These are phyloP conservation scores for Meghimatium bilineatum DNA, from an alignment of 2,888 invertebrate species.

Conservation along the genomic window DNA sequence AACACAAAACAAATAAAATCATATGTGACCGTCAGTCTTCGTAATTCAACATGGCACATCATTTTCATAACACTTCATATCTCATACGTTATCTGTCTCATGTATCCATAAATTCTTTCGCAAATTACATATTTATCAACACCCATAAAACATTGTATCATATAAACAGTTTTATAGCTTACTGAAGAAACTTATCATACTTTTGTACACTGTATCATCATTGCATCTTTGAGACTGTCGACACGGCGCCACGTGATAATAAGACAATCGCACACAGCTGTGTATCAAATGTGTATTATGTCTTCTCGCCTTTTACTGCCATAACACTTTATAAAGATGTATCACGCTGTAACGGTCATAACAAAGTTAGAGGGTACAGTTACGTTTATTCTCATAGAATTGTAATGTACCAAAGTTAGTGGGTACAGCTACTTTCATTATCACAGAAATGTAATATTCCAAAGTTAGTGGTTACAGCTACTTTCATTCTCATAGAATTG, in stretches of 20 bases:
- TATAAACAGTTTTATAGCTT: neutral
- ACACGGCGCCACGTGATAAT: slow-evolving; percentile 4
- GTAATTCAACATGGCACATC: too few relatives aligned
- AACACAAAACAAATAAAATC: too few relatives aligned
- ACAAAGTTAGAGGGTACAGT: neutral
- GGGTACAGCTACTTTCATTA: too few relatives aligned
- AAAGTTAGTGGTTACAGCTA: too few relatives aligned
- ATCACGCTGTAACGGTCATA: neutral
- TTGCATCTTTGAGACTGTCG: neutral
- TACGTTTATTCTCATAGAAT: too few relatives aligned
- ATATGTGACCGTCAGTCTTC: too few relatives aligned
- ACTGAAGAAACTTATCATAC: neutral
- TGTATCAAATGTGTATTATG: neutral
- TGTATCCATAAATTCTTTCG: too few relatives aligned
- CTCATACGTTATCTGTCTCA: too few relatives aligned
- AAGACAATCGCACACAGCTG: neutral
- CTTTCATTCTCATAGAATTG: too few relatives aligned
- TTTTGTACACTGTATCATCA: neutral
- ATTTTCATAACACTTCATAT: too few relatives aligned
- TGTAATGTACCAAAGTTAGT: too few relatives aligned
- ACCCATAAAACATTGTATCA: neutral
- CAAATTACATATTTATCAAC: neutral
- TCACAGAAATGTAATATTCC: too few relatives aligned
- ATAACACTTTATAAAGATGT: neutral
- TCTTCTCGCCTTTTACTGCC: neutral